Base-by-base conservation (phyloP, 2,113 vertebrate genomes). In the Hydrolagus affinis region DNA sequence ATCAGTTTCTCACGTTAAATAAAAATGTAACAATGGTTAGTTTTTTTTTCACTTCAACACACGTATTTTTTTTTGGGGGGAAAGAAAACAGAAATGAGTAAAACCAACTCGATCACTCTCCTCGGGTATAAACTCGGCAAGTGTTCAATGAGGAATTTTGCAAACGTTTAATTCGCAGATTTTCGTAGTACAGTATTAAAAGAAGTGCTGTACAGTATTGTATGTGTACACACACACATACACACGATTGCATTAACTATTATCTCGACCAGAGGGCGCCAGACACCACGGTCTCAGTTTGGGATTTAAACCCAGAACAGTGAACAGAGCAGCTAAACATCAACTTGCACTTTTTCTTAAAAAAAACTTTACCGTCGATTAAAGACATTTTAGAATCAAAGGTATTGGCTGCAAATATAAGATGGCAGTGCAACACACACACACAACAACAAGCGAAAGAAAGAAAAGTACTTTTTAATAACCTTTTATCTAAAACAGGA, bases 391-490 rank as follows among this genome's bases (percentile, higher is more conserved):
- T 83, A 28, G 78, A 44, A 62, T 64, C 78, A 83, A 66, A 62
- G 32, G 66, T 83, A 25, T 28, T 28, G 62, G 62, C 25, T 30
- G 78, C 66, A 8, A 28, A 32, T 66, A 68, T 83, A 83, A 83
- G 66, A 68, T 66, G 78, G 28, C 78, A 25, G 78, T 68, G 78
- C 66, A 30, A 83, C 28, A 68, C 32, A 30, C n/a, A n/a, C n/a
- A n/a, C n/a, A n/a, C n/a, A 83, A 64, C 23, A 83, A 25, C 77
- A 64, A 83, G n/a, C n/a, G n/a, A 44, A 44, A 44, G 59, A 83
- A 83, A 66, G 57, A 83, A 83, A 30, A 83, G 62, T 17, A 10
- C 30, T 60, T 44, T 68, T 19, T 62, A 30, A 23, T 59, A 78
- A 56, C 28, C 23, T 62, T 62, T 59, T 10, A 17, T 83, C 32